Evolutionary conservation across 2,113 vertebrate species (phyloP).

Genomic region (Pygoscelis adeliae): DNA sequence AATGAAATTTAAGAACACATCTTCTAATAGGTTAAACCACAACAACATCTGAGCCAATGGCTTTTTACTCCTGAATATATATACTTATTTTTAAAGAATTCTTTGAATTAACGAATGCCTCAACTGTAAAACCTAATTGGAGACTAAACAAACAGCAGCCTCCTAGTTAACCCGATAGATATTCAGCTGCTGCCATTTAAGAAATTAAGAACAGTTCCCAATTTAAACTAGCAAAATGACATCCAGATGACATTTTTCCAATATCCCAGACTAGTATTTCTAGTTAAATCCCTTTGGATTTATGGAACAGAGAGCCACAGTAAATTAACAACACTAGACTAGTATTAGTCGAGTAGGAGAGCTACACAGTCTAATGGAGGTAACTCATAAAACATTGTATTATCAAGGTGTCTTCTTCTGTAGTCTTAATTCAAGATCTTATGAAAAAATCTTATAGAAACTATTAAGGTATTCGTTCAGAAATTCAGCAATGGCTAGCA

Average conservation of each 20-base stretch:
- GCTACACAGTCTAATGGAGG: neutral
- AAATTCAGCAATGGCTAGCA: neutral
- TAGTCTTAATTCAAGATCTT: neutral
- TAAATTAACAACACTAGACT: neutral
- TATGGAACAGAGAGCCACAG: neutral
- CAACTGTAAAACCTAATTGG: neutral
- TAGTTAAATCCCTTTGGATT: neutral
- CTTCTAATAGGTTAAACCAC: neutral
- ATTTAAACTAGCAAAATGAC: neutral
- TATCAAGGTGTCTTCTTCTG: neutral
- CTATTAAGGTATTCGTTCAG: neutral
- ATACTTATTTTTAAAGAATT: neutral
- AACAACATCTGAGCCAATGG: neutral
- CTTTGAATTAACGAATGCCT: neutral
- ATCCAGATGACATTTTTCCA: neutral
- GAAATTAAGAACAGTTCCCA: neutral
- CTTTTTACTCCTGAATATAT: neutral
- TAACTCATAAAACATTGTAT: neutral
- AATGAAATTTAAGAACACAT: neutral
- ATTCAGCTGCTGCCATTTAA: neutral
- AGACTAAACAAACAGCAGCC: neutral
- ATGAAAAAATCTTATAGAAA: neutral
- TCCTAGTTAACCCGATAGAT: neutral
- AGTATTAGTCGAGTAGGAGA: neutral
- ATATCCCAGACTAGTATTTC: neutral